These are phyloP conservation scores for Sitobion miscanthi DNA, from an alignment of 1,140 invertebrate genomes.

Conservation along the genomic window DNA sequence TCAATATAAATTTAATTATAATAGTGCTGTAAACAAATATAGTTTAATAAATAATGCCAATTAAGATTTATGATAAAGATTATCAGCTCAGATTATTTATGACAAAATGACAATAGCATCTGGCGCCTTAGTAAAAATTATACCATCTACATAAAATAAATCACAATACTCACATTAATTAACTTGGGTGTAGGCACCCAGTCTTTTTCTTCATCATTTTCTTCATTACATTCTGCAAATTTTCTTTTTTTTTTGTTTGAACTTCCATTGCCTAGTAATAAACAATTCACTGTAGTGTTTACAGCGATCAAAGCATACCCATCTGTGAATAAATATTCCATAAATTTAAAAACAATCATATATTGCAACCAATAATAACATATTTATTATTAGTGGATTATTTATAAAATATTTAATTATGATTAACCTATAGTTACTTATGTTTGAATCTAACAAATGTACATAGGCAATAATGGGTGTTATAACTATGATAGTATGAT, in stretches of 20 bases:
- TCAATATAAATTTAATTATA: too few relatives aligned
- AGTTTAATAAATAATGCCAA: too few relatives aligned
- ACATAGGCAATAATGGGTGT: not conserved
- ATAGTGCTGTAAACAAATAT: too few relatives aligned
- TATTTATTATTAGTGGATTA: not conserved
- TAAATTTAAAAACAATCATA: not conserved
- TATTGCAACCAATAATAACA: not conserved
- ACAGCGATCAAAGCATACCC: conserved; percentile 3
- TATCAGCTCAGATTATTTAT: too few relatives aligned
- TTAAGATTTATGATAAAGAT: too few relatives aligned
- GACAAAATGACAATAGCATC: not conserved
- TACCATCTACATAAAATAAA: not conserved
- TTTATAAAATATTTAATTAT: not conserved
- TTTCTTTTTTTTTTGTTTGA: conserved; percentile 36
- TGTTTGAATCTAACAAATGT: not conserved
- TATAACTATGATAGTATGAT: not conserved
- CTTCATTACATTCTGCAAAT: not conserved
- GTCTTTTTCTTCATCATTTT: conserved; percentile 8
- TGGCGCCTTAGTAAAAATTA: not conserved
- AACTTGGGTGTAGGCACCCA: not conserved
- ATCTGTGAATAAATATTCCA: not conserved
- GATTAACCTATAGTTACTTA: not conserved
- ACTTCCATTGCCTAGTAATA: not conserved
- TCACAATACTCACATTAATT: not conserved
- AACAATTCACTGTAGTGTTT: conserved; percentile 17